Percentiles rank a stretch among this genome's conserved stretches.
phyloP scores from a whole-genome alignment of 2,113 vertebrate genomes.

The Melanerpes formicivorus region DNA sequence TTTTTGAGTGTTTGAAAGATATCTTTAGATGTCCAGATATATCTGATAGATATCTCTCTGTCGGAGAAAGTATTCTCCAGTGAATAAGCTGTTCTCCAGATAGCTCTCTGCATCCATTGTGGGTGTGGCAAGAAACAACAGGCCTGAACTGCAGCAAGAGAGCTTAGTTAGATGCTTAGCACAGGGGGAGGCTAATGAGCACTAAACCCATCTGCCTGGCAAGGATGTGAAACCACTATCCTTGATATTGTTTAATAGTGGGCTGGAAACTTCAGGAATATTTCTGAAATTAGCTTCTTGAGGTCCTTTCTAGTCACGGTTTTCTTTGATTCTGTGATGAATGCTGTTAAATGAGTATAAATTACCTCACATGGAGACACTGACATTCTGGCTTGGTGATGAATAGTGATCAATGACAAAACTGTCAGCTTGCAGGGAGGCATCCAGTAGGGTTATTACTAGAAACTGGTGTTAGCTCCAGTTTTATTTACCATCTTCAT shows the following conservation, averaged over 20 bases:
- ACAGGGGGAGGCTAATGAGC: neutral
- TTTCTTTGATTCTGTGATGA: constrained; percentile 52
- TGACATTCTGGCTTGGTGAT: constrained; percentile 31
- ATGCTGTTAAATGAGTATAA: constrained; percentile 63
- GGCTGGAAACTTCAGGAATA: constrained; percentile 25
- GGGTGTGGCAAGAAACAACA: neutral
- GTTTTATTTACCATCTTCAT: constrained; percentile 60
- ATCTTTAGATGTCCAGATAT: neutral
- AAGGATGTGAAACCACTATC: neutral
- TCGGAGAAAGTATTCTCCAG: too few relatives aligned
- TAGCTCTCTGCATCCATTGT: neutral
- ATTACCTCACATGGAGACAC: constrained; percentile 46
- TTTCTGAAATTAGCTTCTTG: constrained; percentile 28
- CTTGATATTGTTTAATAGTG: neutral
- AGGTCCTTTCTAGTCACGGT: constrained; percentile 28
- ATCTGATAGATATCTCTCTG: too few relatives aligned
- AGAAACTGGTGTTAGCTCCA: constrained; percentile 51
- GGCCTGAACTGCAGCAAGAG: neutral
- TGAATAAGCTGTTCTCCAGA: neutral
- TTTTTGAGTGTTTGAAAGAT: neutral
- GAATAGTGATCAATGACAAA: constrained; percentile 59
- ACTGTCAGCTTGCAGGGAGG: constrained; percentile 51
- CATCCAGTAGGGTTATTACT: constrained; percentile 58
- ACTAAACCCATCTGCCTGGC: neutral
- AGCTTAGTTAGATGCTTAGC: neutral